Evolutionary conservation across 2,113 vertebrate genomes (phyloP).

Genomic region (Hiodon alosoides): DNA sequence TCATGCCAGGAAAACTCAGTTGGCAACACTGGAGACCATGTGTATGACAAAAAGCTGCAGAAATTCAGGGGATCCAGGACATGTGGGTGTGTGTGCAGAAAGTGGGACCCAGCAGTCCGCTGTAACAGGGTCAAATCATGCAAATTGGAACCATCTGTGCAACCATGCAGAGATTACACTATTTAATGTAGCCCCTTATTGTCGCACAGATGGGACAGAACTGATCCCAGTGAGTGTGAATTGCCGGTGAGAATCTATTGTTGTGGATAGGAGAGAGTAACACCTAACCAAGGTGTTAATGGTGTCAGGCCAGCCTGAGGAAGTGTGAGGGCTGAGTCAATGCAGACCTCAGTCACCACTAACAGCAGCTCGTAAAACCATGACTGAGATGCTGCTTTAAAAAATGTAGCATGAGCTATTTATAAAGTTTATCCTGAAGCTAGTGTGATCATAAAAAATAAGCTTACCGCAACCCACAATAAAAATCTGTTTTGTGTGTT

Average conservation of each 20-base stretch:
- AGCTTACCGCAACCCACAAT: no score
- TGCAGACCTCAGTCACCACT: constrained; percentile 17
- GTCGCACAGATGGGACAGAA: background rate
- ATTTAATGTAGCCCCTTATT: background rate
- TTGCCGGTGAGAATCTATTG: background rate
- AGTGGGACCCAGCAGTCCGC: background rate
- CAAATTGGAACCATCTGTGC: background rate
- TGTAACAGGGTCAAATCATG: background rate
- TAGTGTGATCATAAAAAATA: background rate
- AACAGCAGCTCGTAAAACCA: background rate
- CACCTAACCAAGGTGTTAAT: constrained; percentile 33
- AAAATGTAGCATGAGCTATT: background rate
- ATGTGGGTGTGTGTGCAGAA: background rate
- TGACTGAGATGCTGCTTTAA: background rate
- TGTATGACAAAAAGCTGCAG: constrained; percentile 34
- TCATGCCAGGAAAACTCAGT: no score
- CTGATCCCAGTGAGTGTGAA: constrained; percentile 6
- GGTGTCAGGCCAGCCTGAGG: constrained; percentile 43
- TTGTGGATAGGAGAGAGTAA: constrained; percentile 9
- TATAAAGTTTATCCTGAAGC: background rate
- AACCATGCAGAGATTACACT: background rate
- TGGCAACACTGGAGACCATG: constrained; percentile 33
- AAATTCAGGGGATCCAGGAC: constrained; percentile 9
- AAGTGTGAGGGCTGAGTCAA: constrained; percentile 38
- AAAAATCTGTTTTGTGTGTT: no score